These are phyloP conservation scores for Porites australiensis DNA, from an alignment of 64 coral and sea anemone genomes.

Conservation along the genomic window DNA sequence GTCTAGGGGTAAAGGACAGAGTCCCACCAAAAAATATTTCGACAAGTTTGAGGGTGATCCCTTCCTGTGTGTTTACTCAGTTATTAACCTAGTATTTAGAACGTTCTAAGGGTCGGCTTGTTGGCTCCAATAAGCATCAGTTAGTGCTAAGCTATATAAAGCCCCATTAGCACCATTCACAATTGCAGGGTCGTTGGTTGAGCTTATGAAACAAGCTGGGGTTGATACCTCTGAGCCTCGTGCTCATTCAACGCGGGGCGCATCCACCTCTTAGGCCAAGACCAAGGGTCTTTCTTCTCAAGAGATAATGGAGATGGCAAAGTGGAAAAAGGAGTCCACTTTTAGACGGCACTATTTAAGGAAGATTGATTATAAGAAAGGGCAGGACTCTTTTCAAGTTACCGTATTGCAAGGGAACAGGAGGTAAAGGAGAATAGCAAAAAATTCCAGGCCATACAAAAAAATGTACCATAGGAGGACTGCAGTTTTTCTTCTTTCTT, in stretches of 20 bases:
- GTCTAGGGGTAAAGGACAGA: no score
- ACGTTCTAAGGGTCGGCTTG: not conserved
- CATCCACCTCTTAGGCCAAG: constrained; percentile 35
- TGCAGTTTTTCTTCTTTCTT: no score
- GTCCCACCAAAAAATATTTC: no score
- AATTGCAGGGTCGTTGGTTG: constrained; percentile 27
- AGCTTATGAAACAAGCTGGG: constrained; percentile 25
- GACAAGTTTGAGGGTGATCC: not conserved
- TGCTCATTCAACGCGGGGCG: constrained; percentile 7
- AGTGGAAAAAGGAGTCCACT: constrained; percentile 60
- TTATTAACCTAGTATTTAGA: constrained; percentile 21
- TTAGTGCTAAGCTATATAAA: constrained; percentile 32
- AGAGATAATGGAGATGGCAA: constrained; percentile 35
- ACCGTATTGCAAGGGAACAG: not conserved
- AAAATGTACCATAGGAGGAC: no score
- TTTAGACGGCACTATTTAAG: constrained; percentile 51
- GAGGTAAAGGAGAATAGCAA: no score
- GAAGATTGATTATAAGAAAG: not conserved
- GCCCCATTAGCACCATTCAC: constrained; percentile 40
- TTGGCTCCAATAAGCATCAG: not conserved
- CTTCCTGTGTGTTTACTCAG: not conserved
- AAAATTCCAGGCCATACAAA: no score
- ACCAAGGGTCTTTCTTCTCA: constrained; percentile 25
- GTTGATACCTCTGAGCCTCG: constrained; percentile 32
- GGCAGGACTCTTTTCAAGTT: not conserved